Evolutionary conservation across 2,888 invertebrate genomes (phyloP).

Genomic region (Eristalis tenax): DNA sequence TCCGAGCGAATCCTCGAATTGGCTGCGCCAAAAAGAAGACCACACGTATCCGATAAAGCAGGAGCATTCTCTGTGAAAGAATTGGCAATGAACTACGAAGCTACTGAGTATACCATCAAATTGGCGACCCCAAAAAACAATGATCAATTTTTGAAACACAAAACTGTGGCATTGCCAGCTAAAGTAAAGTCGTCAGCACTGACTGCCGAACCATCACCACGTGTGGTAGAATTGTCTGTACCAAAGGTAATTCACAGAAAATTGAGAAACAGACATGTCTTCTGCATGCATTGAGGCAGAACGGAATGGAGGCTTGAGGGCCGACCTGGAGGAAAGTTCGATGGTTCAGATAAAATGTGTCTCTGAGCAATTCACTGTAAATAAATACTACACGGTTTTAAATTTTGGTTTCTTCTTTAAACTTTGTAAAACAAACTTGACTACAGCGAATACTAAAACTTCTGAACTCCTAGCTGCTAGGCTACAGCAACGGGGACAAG

Average conservation of each 20-base stretch:
- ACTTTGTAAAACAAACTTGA: no score
- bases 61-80: background rate
- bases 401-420: no score
- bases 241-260: constrained; percentile 12
- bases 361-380: no score
- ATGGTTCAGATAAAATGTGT: no score
- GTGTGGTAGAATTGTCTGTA: constrained; percentile 22
- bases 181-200: constrained; percentile 80
- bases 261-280: background rate
- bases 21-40: background rate
- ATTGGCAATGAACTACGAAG: background rate
- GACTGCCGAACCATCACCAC: constrained; percentile 69
- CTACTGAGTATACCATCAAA: background rate
- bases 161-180: background rate
- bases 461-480: no score
- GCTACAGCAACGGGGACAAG: no score
- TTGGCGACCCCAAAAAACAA: background rate
- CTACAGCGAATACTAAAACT: no score
- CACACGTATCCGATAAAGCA: background rate
- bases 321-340: no score
- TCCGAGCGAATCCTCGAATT: background rate
- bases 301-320: no score
- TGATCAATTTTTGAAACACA: background rate
- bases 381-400: no score
- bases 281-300: background rate